These are phyloP conservation scores for Crematogaster levior DNA, from an alignment of 2,888 invertebrate species.

Conservation along the genomic window DNA sequence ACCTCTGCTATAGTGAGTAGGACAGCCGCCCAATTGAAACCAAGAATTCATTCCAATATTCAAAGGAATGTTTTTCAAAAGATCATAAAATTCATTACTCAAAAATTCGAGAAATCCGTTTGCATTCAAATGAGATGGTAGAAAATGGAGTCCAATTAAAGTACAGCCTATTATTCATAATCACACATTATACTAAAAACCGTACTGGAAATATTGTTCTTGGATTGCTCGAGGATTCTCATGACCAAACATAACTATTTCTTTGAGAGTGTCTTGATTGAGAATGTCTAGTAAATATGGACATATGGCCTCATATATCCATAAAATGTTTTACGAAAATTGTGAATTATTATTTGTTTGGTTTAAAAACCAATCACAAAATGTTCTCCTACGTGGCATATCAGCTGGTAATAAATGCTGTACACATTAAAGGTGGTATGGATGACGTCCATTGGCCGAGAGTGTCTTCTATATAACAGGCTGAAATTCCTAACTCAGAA, in stretches of 20 bases:
- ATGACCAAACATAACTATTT: not conserved
- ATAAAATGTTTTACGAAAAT: not conserved
- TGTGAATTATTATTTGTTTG: no score
- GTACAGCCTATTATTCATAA: not conserved
- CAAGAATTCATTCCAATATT: no score
- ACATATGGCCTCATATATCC: no score
- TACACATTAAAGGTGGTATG: not conserved
- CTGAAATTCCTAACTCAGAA: no score
- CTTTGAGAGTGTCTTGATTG: no score
- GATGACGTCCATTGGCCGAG: not conserved
- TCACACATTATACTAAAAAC: not conserved
- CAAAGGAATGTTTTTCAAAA: no score
- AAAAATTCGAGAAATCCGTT: not conserved
- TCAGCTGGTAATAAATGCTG: not conserved
- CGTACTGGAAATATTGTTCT: not conserved
- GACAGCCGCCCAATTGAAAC: no score
- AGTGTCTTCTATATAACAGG: slow-evolving; percentile 10
- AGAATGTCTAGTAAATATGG: not conserved
- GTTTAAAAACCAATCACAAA: slow-evolving; percentile 4
- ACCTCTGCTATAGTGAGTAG: no score
- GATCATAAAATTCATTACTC: no score
- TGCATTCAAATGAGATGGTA: not conserved
- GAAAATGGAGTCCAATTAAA: not conserved
- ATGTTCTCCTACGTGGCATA: not conserved
- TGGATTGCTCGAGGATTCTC: slow-evolving; percentile 1